A percentile compares a stretch with the other conserved stretches of the same genome.
Conservation (phyloP, 2,797 vertebrate species). For the Melanotaenia trifasciata region DNA sequence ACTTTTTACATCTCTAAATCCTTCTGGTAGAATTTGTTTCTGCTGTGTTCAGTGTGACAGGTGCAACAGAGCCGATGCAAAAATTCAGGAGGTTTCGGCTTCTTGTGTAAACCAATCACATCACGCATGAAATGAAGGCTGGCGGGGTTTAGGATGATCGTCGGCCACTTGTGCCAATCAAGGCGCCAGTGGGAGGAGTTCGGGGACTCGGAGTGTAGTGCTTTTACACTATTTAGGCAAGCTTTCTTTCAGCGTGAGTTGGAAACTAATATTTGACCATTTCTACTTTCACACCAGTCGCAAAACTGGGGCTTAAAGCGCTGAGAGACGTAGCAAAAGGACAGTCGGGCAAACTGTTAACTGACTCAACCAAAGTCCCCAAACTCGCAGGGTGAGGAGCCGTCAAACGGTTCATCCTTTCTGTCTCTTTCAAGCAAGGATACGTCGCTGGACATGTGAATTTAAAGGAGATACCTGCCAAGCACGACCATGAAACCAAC, state of each 20-base stretch:
- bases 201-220: conserved; percentile 57
- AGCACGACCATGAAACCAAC: conserved; percentile 82
- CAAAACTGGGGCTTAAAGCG: conserved; percentile 19
- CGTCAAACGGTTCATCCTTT: conserved; percentile 49
- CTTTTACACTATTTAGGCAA: conserved; percentile 75
- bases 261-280: conserved; percentile 51
- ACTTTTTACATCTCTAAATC: conserved; percentile 45
- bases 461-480: conserved; percentile 78
- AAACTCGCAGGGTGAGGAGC: conserved; percentile 66
- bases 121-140: conserved; percentile 1
- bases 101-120: conserved; percentile 63
- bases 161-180: conserved; percentile 74
- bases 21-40: conserved; percentile 36
- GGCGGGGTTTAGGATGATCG: conserved; percentile 55
- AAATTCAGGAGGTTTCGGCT: conserved; percentile 46
- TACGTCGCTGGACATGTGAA: conserved; percentile 86
- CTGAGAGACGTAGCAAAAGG: conserved; percentile 31
- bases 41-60: conserved; percentile 63
- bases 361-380: conserved; percentile 68
- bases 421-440: conserved; percentile 64
- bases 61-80: conserved; percentile 65
- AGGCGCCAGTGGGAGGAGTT: conserved; percentile 64
- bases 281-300: conserved; percentile 24
- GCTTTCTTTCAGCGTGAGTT: conserved; percentile 56
- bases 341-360: conserved; percentile 61